Evolutionary conservation across 92 coral and sea anemone species (phyloP).

Genomic region (Nematostella vectensis): DNA sequence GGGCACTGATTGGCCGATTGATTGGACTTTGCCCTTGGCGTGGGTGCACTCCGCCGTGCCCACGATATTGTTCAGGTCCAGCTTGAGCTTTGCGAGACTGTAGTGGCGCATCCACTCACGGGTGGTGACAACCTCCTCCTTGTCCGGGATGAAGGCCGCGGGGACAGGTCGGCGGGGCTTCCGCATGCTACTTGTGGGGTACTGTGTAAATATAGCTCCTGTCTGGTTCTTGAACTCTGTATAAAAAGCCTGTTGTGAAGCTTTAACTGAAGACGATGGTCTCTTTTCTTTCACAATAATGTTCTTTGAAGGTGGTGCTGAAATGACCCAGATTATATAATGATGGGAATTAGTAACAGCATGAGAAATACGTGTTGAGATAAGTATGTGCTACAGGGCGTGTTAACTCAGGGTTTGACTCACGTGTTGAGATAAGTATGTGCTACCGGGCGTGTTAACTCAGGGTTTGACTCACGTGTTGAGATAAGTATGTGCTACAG

Average conservation of each 20-base stretch:
- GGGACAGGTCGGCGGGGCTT: conserved; percentile 62
- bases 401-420: no score
- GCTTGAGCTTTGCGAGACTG: conserved; percentile 83
- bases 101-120: conserved; percentile 99
- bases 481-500: no score
- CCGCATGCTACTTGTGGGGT: conserved; percentile 47
- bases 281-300: conserved; percentile 51
- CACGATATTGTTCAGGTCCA: conserved; percentile 82
- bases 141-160: conserved; percentile 77
- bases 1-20: conserved; percentile 83
- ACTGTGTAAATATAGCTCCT: conserved; percentile 86
- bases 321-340: not conserved
- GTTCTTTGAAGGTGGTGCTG: conserved; percentile 70
- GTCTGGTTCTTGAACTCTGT: conserved; percentile 88
- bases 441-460: no score
- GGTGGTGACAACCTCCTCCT: conserved; percentile 81
- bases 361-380: no score
- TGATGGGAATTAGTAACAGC: not conserved
- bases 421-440: no score
- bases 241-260: conserved; percentile 82
- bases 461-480: no score
- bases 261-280: conserved; percentile 33
- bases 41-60: conserved; percentile 95
- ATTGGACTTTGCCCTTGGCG: conserved; percentile 82
- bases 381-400: no score